Conservation (phyloP, 2,888 invertebrate species). For the Bombyx huttoni region DNA sequence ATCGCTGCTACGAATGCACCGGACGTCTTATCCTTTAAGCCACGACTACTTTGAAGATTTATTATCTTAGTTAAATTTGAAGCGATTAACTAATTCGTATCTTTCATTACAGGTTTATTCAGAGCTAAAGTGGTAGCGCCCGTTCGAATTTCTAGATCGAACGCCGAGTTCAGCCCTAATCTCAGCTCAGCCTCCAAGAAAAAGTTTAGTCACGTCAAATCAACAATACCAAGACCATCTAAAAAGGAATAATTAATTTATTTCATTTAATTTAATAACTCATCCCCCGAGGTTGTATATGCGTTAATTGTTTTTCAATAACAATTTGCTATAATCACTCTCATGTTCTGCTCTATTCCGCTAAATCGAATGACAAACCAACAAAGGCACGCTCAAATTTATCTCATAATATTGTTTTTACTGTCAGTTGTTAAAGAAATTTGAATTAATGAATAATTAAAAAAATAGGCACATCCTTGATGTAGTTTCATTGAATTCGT, state of each 20-base stretch:
- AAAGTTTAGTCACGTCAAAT: slow-evolving; percentile 54
- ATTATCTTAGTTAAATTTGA: not conserved
- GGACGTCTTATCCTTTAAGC: too few species aligned
- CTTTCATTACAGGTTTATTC: slow-evolving; percentile 31
- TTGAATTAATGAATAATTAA: slow-evolving; percentile 1
- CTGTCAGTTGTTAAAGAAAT: not conserved
- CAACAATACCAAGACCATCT: slow-evolving; percentile 49
- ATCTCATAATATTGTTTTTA: too few species aligned
- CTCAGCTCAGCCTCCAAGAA: slow-evolving; percentile 33
- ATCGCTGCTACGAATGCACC: too few species aligned
- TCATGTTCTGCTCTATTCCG: too few species aligned
- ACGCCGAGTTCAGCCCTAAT: slow-evolving; percentile 32
- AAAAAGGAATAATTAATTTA: slow-evolving; percentile 33
- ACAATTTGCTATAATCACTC: not conserved
- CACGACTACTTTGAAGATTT: too few species aligned
- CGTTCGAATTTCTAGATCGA: slow-evolving; percentile 21
- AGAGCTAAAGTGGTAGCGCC: slow-evolving; percentile 42
- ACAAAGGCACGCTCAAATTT: too few species aligned
- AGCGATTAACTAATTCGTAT: not conserved
- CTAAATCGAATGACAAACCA: too few species aligned
- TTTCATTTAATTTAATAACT: not conserved
- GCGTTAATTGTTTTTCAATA: not conserved
- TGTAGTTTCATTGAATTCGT: slow-evolving; percentile 5
- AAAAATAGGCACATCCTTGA: slow-evolving; percentile 4
- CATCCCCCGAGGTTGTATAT: too few species aligned